Conservation (phyloP, 1,140 invertebrate genomes). For the Drosophila miranda region DNA sequence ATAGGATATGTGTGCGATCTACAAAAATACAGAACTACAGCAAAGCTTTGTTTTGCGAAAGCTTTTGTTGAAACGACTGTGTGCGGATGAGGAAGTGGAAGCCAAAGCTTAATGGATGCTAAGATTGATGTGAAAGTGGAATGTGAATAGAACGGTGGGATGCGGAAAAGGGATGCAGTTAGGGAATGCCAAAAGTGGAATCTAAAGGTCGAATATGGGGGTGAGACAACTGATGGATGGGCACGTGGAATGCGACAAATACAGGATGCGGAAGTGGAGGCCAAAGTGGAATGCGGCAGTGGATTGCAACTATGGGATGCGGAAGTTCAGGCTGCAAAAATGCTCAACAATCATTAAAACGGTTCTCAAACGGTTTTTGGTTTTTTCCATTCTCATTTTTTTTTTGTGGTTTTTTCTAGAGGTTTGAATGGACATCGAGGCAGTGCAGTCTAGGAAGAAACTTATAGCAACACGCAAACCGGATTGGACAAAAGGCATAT, state of each 20-base stretch:
- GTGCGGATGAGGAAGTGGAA: slow-evolving; percentile 7
- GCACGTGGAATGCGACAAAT: not conserved
- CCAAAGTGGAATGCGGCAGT: slow-evolving; percentile 4
- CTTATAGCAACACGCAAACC: slow-evolving; percentile 16
- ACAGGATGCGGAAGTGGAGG: slow-evolving; percentile 2
- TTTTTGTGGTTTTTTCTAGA: slow-evolving; percentile 14
- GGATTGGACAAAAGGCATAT: slow-evolving; percentile 19
- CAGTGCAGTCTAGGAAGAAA: slow-evolving; percentile 45
- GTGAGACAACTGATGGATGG: slow-evolving; percentile 1
- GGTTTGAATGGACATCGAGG: slow-evolving; percentile 26
- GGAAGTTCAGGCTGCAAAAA: slow-evolving; percentile 29
- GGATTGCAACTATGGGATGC: no score
- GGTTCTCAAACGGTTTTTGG: slow-evolving; percentile 1
- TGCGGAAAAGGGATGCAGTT: no score
- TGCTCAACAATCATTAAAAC: slow-evolving; percentile 21
- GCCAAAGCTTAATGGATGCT: slow-evolving; percentile 12
- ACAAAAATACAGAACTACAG: no score
- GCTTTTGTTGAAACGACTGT: no score
- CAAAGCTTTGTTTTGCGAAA: no score
- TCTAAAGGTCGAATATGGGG: no score
- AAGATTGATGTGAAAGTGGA: slow-evolving; percentile 17
- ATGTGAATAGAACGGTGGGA: not conserved
- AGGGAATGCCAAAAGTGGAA: not conserved
- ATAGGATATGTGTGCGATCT: not conserved
- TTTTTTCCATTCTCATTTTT: slow-evolving; percentile 1